These are phyloP conservation scores for Protophormia terraenovae DNA, from an alignment of 2,888 invertebrate genomes.

Conservation along the genomic window DNA sequence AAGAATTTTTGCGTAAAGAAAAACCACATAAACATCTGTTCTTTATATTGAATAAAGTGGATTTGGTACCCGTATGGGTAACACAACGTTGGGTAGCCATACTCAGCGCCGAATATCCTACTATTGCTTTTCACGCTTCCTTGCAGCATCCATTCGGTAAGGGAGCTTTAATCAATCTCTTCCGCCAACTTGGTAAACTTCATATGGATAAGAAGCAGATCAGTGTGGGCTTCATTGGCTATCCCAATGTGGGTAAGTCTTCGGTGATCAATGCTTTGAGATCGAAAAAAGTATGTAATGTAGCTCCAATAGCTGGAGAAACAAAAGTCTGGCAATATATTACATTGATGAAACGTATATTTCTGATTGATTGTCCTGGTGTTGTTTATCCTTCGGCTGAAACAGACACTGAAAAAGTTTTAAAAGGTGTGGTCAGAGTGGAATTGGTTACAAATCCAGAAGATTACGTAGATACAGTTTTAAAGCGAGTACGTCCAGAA, in stretches of 20 bases:
- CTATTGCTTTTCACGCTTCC: slow-evolving; percentile 99
- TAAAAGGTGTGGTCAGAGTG: slow-evolving; percentile 98
- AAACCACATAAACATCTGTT: slow-evolving; percentile 98
- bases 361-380: slow-evolving; percentile 98
- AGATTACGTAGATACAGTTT: slow-evolving; percentile 93
- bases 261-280: slow-evolving; percentile 98
- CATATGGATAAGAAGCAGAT: slow-evolving; percentile 99
- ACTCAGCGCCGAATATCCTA: slow-evolving; percentile 96
- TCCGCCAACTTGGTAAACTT: slow-evolving; percentile 96
- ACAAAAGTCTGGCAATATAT: slow-evolving; percentile 99
- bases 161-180: slow-evolving; percentile 96
- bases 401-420: slow-evolving; percentile 95
- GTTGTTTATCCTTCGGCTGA: slow-evolving; percentile 98
- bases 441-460: slow-evolving; percentile 97
- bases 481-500: slow-evolving; percentile 93
- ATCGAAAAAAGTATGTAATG: slow-evolving; percentile 98
- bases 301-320: slow-evolving; percentile 98
- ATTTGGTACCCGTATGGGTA: slow-evolving; percentile 98
- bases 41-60: slow-evolving; percentile 98
- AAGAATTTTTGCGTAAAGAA: slow-evolving; percentile 95
- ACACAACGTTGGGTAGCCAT: slow-evolving; percentile 98
- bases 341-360: slow-evolving; percentile 97
- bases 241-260: slow-evolving; percentile 99
- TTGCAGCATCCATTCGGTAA: slow-evolving; percentile 98
- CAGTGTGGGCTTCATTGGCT: slow-evolving; percentile 99